phyloP scores from a whole-genome alignment of 2,888 invertebrate genomes.

The Drosophila paranaensis region DNA sequence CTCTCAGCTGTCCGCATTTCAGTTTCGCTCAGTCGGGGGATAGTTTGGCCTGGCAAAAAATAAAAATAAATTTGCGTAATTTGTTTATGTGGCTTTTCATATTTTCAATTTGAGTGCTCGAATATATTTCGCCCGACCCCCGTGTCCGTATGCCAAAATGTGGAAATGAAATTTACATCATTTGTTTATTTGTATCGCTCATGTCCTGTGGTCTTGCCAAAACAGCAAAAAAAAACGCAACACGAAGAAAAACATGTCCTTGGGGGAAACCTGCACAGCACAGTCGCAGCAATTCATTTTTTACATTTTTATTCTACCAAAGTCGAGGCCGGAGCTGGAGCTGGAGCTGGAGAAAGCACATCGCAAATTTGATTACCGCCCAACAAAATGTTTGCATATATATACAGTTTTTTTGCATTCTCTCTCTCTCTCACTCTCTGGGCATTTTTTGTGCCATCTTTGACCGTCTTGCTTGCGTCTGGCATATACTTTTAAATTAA shows the following conservation, averaged over 20 bases:
- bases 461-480: constrained; percentile 33
- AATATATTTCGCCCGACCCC: not conserved
- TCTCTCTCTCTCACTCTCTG: not conserved
- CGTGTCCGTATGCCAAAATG: constrained; percentile 41
- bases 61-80: constrained; percentile 69
- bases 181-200: constrained; percentile 79
- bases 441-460: constrained; percentile 27
- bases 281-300: constrained; percentile 65
- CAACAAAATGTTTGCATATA: constrained; percentile 63
- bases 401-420: constrained; percentile 18
- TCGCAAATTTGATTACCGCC: constrained; percentile 78
- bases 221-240: constrained; percentile 2
- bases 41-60: constrained; percentile 36
- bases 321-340: constrained; percentile 6
- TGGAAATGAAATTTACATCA: constrained; percentile 80
- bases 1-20: constrained; percentile 45
- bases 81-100: constrained; percentile 71
- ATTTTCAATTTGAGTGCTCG: constrained; percentile 58
- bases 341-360: constrained; percentile 52
- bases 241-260: constrained; percentile 45
- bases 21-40: constrained; percentile 29
- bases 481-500: constrained; percentile 75
- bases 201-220: constrained; percentile 70
- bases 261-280: constrained; percentile 66
- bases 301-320: constrained; percentile 25